Base-by-base conservation (phyloP, 2,888 invertebrate genomes). In the Zhuqinia jingwanae region DNA sequence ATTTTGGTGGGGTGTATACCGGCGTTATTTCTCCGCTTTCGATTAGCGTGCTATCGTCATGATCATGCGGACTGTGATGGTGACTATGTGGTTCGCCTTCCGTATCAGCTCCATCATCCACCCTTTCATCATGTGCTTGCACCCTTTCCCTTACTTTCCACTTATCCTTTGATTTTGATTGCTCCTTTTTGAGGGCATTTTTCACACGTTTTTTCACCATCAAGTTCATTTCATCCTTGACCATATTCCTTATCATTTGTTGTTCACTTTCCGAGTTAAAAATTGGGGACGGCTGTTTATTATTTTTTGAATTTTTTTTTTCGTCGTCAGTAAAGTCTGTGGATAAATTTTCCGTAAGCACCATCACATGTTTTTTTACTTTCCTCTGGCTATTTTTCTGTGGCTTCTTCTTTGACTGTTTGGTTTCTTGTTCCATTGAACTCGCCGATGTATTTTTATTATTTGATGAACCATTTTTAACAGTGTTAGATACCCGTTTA, bases 221-320 rank as follows among this genome's bases (percentile, higher is more conserved):
- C 42, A 53, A 15, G 17, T 85, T 81, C 77, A 88, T 65, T 36
- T 88, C 85, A 1, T 80, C 88, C 27, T 81, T 80, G 0, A 88
- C 88, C 81, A 88, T 68, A n/a, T 85, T 45, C n/a, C 77, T 81
- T 25, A 88, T 88, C 2, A 88, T 20, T 22, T n/a, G 68, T 25
- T 81, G 63, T n/a, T 88, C 88, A 60, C 88, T 88, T 22, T 20
- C 20, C 0, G 81, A 58, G 15, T 80, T 68, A 20, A 68, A 80
- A 36, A 79, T n/a, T 13, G n/a, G n/a, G n/a, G n/a, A n/a, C n/a
- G n/a, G 22, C 25, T 68, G 50, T 27, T 27, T 17, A n/a, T 50
- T 27, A n/a, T 6, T 47, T 8, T 2, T 60, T 20, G n/a, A 5
- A 17, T 22, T n/a, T 15, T 5, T 75, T 15, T 5, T 50, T 36